Percentiles rank a stretch among this genome's conserved stretches.
phyloP scores from a whole-genome alignment of 2,888 invertebrate genomes.

The Drosophila limbata region DNA sequence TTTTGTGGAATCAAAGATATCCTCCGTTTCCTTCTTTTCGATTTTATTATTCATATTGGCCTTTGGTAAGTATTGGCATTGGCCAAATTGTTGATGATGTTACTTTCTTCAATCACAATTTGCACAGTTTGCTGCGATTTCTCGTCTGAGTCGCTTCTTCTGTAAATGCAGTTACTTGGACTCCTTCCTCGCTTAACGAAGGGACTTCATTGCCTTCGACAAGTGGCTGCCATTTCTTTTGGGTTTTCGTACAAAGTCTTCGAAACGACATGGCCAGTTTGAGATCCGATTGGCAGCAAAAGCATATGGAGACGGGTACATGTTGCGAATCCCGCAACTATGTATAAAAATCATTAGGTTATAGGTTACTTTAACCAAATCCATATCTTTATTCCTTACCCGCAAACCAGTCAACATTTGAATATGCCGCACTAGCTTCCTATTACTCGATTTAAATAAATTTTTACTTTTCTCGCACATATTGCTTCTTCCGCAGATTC shows the following conservation, averaged over 20 bases:
- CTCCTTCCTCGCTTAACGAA: conserved; percentile 31
- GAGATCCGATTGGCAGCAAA: conserved; percentile 63
- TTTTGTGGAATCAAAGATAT: background rate
- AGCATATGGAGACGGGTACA: conserved; percentile 54
- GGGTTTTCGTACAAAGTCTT: conserved; percentile 55
- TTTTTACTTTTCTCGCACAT: conserved; percentile 33
- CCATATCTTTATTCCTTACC: conserved; percentile 30
- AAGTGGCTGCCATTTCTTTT: conserved; percentile 49
- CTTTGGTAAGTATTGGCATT: conserved; percentile 6
- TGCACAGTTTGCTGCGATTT: conserved; percentile 47
- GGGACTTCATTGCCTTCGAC: conserved; percentile 10
- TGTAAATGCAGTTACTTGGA: conserved; percentile 14
- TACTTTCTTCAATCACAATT: conserved; percentile 47
- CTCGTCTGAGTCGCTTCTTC: conserved; percentile 19
- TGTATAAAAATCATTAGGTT: background rate
- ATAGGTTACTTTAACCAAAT: background rate
- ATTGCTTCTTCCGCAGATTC: conserved; percentile 53
- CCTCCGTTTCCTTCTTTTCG: background rate
- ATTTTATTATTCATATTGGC: background rate
- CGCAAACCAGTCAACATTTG: conserved; percentile 54
- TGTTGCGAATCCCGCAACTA: conserved; percentile 36
- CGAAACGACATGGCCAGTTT: conserved; percentile 56
- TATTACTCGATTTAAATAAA: conserved; percentile 50
- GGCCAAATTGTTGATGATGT: background rate
- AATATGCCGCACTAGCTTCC: conserved; percentile 46